Evolutionary conservation across 2,888 invertebrate genomes (phyloP), one percentile per base, ranked within the genome.

Genomic region (Tachina grossa): DNA sequence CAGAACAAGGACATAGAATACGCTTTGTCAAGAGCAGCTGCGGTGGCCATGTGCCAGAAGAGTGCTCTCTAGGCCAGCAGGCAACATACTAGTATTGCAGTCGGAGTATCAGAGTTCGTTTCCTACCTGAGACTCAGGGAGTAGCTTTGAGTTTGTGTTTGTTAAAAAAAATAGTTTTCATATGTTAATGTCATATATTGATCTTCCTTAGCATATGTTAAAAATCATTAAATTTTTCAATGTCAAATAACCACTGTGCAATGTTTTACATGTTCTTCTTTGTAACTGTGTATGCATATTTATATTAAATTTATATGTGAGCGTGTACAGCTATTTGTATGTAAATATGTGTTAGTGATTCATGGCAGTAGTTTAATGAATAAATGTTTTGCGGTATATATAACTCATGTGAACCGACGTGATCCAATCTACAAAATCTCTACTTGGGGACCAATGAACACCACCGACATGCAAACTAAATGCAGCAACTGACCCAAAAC

Each of bases 321-420:
- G 16, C 14, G 68, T 66, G 43, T 72, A 57, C 14, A 43, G 57
- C 14, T 63, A 55, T 57, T 11, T 63, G 78, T 82, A 16, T 63
- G 68, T 69, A 59, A 66, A 76, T 55, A 85, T 85, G 77, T 81
- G 65, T 71, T 57, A 53, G 82, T 88, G 88, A 88, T 88, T 88
- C 87, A 88, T 87, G 85, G 76, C 78, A 81, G 85, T 84, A 85
- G 86, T 88, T 88, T 88, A 88, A 88, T 88, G 88, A 88, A 88
- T 88, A 88, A 88, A 88, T 88, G 88, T 87, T 87, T 87, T 88
- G 87, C 87, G 88, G 88, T 88, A 85, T 87, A 87, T 86, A 75
- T 81, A 86, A 84, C 80, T 87, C 87, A 88, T 76, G 63, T 78
- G 80, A 71, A 83, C 71, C 87, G 86, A 88, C 87, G 87, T 88